These are phyloP conservation scores for Mirza zaza DNA, from an alignment of 2,113 vertebrate genomes.

Conservation along the genomic window DNA sequence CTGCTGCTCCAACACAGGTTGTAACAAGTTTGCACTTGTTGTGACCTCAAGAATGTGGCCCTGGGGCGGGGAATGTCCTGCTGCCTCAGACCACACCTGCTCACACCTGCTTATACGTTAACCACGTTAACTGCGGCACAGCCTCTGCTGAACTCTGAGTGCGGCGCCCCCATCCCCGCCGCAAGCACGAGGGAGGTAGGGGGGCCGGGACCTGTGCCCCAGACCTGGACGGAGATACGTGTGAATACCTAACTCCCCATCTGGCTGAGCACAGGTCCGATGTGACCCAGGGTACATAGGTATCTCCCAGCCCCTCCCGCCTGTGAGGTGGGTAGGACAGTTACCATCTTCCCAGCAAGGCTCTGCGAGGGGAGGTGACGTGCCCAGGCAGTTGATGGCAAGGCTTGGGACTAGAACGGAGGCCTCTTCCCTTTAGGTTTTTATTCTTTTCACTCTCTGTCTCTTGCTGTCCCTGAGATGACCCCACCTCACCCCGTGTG, in stretches of 20 bases:
- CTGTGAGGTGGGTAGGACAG: background rate
- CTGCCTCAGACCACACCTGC: slow-evolving; percentile 47
- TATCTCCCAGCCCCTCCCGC: background rate
- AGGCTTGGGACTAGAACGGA: background rate
- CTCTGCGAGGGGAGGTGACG: background rate
- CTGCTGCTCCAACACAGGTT: slow-evolving; percentile 79
- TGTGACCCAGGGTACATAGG: accelerated
- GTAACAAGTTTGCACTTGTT: slow-evolving; percentile 80
- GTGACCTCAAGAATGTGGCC: slow-evolving; percentile 77
- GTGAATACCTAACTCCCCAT: too few relatives aligned
- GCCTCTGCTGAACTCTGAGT: background rate
- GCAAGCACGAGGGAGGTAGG: background rate
- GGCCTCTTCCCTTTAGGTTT: background rate
- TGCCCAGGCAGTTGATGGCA: background rate
- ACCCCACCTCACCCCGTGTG: background rate
- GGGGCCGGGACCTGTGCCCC: background rate
- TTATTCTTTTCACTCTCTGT: background rate
- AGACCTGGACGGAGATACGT: background rate
- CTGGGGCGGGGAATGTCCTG: slow-evolving; percentile 74
- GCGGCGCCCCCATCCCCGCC: background rate
- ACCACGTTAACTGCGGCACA: background rate
- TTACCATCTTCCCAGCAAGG: background rate
- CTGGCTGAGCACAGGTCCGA: background rate
- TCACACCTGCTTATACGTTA: slow-evolving; percentile 72
- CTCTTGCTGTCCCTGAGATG: background rate